Base-by-base conservation (phyloP, 2,888 invertebrate genomes). In the Hololepta plana region DNA sequence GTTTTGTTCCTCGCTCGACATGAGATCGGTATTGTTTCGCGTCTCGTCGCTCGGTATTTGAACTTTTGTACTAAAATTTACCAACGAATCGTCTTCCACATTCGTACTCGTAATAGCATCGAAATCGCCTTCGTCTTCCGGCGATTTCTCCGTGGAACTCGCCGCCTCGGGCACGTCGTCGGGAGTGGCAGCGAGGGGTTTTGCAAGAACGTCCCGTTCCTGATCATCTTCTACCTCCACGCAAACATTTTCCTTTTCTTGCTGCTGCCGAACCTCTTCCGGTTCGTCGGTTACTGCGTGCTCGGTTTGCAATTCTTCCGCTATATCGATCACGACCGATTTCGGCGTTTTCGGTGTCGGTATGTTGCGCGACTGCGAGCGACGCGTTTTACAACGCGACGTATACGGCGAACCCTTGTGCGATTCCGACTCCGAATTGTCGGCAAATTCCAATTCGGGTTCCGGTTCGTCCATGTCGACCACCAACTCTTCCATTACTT, bases 321-420 rank as follows among this genome's bases (percentile, higher is more conserved):
- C 11, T n/a, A 9, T 15, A 23, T 17, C 17, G 16, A 14, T 12
- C 27, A 8, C 10, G 4, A 36, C 12, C 1, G 37, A 24, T 35
- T 45, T 49, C n/a, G 52, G 53, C 3, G 53, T 51, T 35, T 50
- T 51, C 19, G 54, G 52, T 3, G 52, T 52, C 3, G 51, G 51
- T 11, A 51, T 42, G 28, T 51, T 50, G 9, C 51, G 35, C 3
- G 47, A 47, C 26, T 46, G 47, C 3, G 51, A 51, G 10, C 53
- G 38, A n/a, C 54, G 41, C 2, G 54, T 55, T 23, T 34, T 39
- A 29, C 53, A 53, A 23, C 54, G 40, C 7, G 20, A 11, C 14
- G 32, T 34, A 9, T 42, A 27, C 4, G 53, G 53, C 4, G 53
- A 53, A 17, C 39, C 40, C 32, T 49, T 48, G 11, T 43, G 45